Evolutionary conservation across 2,113 vertebrate genomes (phyloP), one percentile per base, ranked within the genome.

Genomic region (Prionailurus bengalensis): DNA sequence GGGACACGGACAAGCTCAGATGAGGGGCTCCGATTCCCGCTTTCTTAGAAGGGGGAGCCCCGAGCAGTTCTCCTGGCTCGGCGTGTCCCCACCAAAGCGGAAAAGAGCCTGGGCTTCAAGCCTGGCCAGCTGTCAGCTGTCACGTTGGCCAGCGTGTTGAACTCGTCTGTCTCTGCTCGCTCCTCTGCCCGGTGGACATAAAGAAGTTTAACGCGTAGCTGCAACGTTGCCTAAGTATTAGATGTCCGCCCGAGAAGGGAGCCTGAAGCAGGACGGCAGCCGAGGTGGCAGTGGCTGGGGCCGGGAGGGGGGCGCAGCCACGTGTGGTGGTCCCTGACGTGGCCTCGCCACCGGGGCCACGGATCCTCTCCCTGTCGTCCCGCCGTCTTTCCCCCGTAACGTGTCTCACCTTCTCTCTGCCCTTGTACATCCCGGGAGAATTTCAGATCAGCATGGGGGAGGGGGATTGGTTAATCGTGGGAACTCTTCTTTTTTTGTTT

Each of bases 61-160:
- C 11, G 1, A 27, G 51, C 5, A 5, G 21, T 25, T 79, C 39
- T 65, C 55, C 16, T 6, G 4, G 0, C 1, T 16, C 0, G 4
- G 55, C 27, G 70, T 45, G 6, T 39, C 36, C 71, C 63, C 4
- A 15, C 16, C 23, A 61, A 33, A 25, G 33, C 25, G 33, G 23
- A 12, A 31, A 23, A 78, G 36, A 70, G 7, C 23, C 0, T 23
- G 23, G 84, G 29, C 74, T 48, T 61, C 19, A 4, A 42, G n/a
- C 23, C 13, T 15, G 51, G n/a, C 71, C 11, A 12, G 45, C 45
- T 45, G 53, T 55, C 23, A 10, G 53, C 36, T 36, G 17, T 61
- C 4, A 42, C 12, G 11, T n/a, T 51, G 25, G 68, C 48, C 55
- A 13, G 5, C 36, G 17, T 7, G 27, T 11, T n/a, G 17, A 66